Evolutionary conservation across 2,113 vertebrate genomes (phyloP).

Genomic region (Cervus canadensis): DNA sequence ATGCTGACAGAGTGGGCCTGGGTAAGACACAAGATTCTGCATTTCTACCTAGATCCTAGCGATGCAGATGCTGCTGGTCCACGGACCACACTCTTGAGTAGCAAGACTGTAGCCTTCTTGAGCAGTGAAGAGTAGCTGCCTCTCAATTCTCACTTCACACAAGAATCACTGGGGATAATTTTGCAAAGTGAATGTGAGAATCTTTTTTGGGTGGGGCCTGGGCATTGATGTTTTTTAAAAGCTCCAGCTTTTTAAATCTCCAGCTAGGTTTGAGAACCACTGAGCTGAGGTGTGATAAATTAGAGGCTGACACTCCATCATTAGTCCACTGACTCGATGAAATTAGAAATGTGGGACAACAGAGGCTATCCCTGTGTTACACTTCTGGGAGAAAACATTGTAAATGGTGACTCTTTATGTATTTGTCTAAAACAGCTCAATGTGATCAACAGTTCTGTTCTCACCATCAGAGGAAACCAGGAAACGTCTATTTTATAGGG

Average conservation of each 20-base stretch:
- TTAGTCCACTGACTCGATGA: not conserved
- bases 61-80: not conserved
- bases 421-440: not conserved
- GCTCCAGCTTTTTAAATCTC: not conserved
- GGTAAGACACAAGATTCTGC: not conserved
- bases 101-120: not conserved
- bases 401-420: not conserved
- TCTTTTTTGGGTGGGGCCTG: not conserved
- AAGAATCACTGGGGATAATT: not conserved
- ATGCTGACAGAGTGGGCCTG: not conserved
- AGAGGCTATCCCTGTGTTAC: not conserved
- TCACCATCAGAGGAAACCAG: not conserved
- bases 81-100: not conserved
- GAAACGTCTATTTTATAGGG: not conserved
- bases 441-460: not conserved
- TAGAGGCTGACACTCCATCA: not conserved
- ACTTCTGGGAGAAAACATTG: not conserved
- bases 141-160: not conserved
- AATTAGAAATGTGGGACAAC: not conserved
- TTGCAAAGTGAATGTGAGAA: not conserved
- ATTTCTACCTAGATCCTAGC: not conserved
- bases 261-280: not conserved
- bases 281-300: not conserved
- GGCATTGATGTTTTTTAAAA: not conserved
- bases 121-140: not conserved